Evolutionary conservation across 1,140 invertebrate genomes (phyloP).

Genomic region (Calliopsis andreniformis): DNA sequence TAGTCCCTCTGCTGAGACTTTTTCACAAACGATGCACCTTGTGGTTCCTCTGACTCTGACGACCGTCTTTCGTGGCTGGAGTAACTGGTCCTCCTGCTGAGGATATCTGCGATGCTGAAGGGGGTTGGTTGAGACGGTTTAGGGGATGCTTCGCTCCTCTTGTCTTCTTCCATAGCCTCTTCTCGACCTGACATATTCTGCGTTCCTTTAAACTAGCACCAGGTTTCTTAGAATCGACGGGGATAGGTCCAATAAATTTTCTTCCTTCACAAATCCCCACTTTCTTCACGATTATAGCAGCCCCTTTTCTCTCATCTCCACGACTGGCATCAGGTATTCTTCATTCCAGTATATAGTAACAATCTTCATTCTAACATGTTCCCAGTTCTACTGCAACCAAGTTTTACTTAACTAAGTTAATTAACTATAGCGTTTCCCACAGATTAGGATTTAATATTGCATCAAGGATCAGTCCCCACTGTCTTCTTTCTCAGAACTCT

Average conservation of each 20-base stretch:
- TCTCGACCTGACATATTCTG: neutral
- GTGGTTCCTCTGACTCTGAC: conserved; percentile 61
- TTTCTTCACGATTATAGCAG: neutral
- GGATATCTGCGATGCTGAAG: conserved; percentile 79
- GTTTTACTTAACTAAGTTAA: too few relatives aligned
- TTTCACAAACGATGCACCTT: conserved; percentile 27
- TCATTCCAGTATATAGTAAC: neutral
- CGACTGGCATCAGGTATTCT: neutral
- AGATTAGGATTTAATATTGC: too few relatives aligned
- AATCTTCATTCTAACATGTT: too few relatives aligned
- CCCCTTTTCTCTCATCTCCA: neutral
- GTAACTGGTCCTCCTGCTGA: conserved; percentile 70
- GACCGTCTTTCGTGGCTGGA: conserved; percentile 55
- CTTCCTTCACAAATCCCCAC: too few relatives aligned
- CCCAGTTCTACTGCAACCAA: too few relatives aligned
- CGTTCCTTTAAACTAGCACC: too few relatives aligned
- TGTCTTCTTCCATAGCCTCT: conserved; percentile 61
- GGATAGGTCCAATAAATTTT: too few relatives aligned
- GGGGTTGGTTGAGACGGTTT: conserved; percentile 77
- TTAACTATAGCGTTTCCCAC: too few relatives aligned
- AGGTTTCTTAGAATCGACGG: too few relatives aligned
- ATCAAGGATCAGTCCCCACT: neutral
- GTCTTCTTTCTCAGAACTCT: neutral
- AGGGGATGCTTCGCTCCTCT: conserved; percentile 67
- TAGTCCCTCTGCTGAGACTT: conserved; percentile 35